Conservation (phyloP, 2,113 vertebrate genomes). For the Nicator chloris region DNA sequence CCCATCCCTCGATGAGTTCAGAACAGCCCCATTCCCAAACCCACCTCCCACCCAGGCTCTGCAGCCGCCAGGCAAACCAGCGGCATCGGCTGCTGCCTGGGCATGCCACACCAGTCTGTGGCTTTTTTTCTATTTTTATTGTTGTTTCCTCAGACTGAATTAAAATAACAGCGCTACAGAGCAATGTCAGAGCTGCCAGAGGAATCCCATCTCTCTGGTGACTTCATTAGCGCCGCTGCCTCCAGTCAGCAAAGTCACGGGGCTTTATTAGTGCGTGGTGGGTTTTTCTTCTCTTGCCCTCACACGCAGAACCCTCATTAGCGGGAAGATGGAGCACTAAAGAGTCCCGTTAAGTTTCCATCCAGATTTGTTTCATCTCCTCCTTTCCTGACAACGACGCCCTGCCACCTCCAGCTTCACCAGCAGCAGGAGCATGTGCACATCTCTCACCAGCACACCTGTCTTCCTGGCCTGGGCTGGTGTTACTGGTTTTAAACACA, state of each 20-base stretch:
- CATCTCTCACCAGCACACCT: rapidly evolving
- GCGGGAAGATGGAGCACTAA: slow-evolving; percentile 6
- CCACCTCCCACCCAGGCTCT: rapidly evolving
- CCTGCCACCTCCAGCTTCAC: neutral
- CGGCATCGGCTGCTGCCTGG: neutral
- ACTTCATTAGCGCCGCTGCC: slow-evolving; percentile 66
- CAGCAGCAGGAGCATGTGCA: rapidly evolving
- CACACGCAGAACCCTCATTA: slow-evolving; percentile 54
- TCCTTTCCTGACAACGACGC: neutral
- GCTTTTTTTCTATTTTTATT: neutral
- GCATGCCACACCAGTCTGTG: rapidly evolving
- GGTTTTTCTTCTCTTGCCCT: neutral
- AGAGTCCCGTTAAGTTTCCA: neutral
- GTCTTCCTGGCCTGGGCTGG: neutral
- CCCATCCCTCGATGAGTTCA: rapidly evolving
- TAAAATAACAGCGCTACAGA: neutral
- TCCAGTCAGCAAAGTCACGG: neutral
- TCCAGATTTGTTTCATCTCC: neutral
- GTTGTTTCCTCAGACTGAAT: neutral
- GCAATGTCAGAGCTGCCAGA: neutral
- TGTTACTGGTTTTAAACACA: neutral
- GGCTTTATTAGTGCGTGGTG: neutral
- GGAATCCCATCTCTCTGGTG: slow-evolving; percentile 64
- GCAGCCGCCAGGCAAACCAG: rapidly evolving
- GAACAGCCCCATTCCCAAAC: neutral